Percentiles rank a stretch among this genome's conserved stretches.
Evolutionary conservation across 2,888 invertebrate species (phyloP).

Genomic region (Elegia similella): DNA sequence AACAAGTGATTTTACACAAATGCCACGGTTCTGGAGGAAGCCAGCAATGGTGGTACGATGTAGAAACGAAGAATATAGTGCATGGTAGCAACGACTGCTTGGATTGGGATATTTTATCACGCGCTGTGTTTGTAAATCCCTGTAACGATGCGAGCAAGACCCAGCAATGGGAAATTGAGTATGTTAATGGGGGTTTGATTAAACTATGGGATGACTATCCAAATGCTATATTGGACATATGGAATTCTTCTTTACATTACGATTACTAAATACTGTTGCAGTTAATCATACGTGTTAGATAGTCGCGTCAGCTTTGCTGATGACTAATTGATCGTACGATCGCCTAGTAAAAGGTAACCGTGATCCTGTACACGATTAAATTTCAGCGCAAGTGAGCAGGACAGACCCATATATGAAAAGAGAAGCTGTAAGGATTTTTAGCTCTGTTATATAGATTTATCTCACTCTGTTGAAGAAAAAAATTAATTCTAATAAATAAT

Average conservation of each 20-base stretch:
- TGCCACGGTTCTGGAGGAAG: conserved; percentile 97
- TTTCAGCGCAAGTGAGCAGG: too few relatives aligned
- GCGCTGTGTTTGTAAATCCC: conserved; percentile 82
- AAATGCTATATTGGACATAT: not conserved
- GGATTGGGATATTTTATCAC: conserved; percentile 85
- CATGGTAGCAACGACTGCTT: conserved; percentile 90
- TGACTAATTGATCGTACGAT: too few relatives aligned
- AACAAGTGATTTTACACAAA: conserved; percentile 89
- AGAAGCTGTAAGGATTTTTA: too few relatives aligned
- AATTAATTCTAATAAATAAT: too few relatives aligned
- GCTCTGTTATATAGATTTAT: too few relatives aligned
- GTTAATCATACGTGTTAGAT: too few relatives aligned
- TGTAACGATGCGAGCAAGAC: conserved; percentile 82
- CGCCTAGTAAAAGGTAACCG: too few relatives aligned
- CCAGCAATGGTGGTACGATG: conserved; percentile 93
- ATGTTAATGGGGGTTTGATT: conserved; percentile 39
- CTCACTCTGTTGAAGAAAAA: too few relatives aligned
- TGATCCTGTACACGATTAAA: too few relatives aligned
- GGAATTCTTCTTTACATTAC: not conserved
- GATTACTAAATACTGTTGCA: too few relatives aligned
- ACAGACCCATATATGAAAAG: too few relatives aligned
- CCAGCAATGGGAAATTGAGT: conserved; percentile 90
- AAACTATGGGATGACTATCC: not conserved
- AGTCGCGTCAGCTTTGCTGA: too few relatives aligned
- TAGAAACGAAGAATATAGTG: conserved; percentile 85